Conservation (phyloP, 2,113 vertebrate genomes). For the Gracilinanus agilis region DNA sequence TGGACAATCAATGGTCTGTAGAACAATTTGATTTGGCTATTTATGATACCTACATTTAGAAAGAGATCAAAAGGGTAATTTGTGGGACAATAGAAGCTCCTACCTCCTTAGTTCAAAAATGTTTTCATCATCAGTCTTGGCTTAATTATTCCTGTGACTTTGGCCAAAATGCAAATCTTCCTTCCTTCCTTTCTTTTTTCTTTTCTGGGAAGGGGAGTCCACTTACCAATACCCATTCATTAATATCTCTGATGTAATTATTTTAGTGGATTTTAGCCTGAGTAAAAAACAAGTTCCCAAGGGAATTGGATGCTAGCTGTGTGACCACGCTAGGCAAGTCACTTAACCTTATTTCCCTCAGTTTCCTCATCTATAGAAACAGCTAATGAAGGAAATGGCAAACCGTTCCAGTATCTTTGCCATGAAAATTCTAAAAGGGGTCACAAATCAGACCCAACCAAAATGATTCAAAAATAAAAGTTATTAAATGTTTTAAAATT, state of each 20-base stretch:
- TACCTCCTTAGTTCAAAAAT: not conserved
- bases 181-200: not conserved
- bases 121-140: not conserved
- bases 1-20: not conserved
- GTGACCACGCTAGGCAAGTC: too few species aligned
- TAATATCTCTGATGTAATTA: not conserved
- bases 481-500: not conserved
- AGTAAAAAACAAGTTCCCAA: not conserved
- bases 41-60: not conserved
- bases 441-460: too few species aligned
- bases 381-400: too few species aligned
- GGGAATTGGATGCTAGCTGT: not conserved
- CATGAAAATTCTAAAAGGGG: too few species aligned
- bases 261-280: not conserved
- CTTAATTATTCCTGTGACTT: not conserved
- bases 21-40: not conserved
- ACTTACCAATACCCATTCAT: not conserved
- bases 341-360: too few species aligned
- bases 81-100: not conserved
- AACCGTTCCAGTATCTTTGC: too few species aligned
- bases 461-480: too few species aligned
- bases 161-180: too few species aligned
- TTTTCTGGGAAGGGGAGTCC: not conserved
- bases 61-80: not conserved
- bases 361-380: too few species aligned